Evolutionary conservation across 2,888 invertebrate species (phyloP), one percentile per base, ranked within the genome.

Genomic region (Epiblema foenella): DNA sequence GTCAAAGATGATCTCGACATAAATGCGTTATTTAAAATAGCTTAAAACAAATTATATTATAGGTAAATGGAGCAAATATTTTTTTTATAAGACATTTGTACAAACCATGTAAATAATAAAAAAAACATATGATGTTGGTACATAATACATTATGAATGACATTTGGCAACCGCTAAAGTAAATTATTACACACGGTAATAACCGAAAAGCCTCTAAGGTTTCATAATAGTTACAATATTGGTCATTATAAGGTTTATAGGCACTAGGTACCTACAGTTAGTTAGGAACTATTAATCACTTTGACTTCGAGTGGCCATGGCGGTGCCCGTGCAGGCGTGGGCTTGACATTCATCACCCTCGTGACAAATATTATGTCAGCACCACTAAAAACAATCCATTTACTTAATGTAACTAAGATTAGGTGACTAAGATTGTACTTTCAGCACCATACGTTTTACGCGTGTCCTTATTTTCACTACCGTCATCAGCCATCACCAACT

Each of bases 381-480:
- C 46, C 4, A 1, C 46, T 46, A n/a, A 46, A 1, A 12, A 39
- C n/a, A 46, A n/a, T 33, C 9, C 33, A 33, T 33, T 33, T 33
- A 8, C 33, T 33, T 33, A 15, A 24, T 24, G 24, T 24, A 24
- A 24, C 24, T 24, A 46, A 46, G 1, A 46, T 46, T 3, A 46
- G 46, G 0, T 15, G 8, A 3, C n/a, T 46, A 46, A 3, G 46
- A 51, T 51, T 51, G 51, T 51, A 51, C 11, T 57, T 18, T 37
- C 17, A 57, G 57, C 57, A 29, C 29, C 54, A 56, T 29, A 56
- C n/a, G 0, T 18, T 51, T 51, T 11, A 18, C 11, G 17, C 8
- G 33, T 57, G 11, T 37, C n/a, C 33, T 57, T 57, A 57, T 37
- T 37, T 57, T 33, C 57, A 57, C 29, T 2, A 33, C 33, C 20